These are phyloP conservation scores for Speoplatyrhinus poulsoni DNA, from an alignment of 2,113 vertebrate species.

Conservation along the genomic window DNA sequence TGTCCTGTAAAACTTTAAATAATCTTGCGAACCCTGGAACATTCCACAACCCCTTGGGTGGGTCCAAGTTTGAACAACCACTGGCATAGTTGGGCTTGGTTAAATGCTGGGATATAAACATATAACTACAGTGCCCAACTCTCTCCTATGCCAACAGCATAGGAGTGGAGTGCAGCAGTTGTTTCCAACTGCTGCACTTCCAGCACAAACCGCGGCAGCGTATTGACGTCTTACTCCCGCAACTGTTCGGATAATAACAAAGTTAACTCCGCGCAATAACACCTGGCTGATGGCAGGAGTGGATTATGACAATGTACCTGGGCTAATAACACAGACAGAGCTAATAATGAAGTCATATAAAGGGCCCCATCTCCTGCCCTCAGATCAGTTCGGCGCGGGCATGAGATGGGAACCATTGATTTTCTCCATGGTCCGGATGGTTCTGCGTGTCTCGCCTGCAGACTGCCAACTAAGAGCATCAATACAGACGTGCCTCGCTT, in stretches of 20 bases:
- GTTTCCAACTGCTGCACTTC: constrained; percentile 28
- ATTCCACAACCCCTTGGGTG: no score
- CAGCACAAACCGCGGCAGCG: constrained; percentile 2
- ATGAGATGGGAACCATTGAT: constrained; percentile 69
- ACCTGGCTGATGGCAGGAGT: constrained; percentile 41
- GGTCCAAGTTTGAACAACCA: no score
- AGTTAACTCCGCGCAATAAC: constrained; percentile 22
- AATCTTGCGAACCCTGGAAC: no score
- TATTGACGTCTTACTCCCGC: no score
- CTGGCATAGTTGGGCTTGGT: background rate
- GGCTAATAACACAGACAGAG: constrained; percentile 53
- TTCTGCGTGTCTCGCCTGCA: constrained; percentile 59
- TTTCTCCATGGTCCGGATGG: constrained; percentile 62
- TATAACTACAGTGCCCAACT: constrained; percentile 21
- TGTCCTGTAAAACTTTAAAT: no score
- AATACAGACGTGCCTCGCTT: constrained; percentile 68
- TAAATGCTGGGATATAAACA: background rate
- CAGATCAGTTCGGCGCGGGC: constrained; percentile 38
- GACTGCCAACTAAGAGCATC: constrained; percentile 69
- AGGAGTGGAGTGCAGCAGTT: background rate
- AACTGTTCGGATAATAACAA: constrained; percentile 5
- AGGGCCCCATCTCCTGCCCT: constrained; percentile 43
- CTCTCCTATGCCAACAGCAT: constrained; percentile 17
- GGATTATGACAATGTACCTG: constrained; percentile 50
- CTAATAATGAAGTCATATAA: constrained; percentile 69